Base-by-base conservation (phyloP, 2,888 invertebrate genomes). In the Lasioglossum pauxillum region DNA sequence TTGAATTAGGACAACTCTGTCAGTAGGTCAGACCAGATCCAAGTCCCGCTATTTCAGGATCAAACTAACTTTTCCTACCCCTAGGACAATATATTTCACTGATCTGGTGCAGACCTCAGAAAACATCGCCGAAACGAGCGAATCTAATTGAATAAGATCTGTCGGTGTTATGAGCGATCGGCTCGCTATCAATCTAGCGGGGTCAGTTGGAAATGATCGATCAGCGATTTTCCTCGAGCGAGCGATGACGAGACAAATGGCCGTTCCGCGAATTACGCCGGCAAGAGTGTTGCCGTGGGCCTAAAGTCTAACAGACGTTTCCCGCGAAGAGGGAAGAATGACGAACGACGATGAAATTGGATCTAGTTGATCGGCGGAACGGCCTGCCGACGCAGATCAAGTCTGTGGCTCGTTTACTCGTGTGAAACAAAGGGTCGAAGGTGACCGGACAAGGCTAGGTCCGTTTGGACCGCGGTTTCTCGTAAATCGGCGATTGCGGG, bases 281-380 rank as follows among this genome's bases (percentile, higher is more conserved):
- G n/a, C 46, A 77, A 31, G n/a, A 27, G 23, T 31, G 60, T 44
- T 46, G 44, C 27, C 83, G 53, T 83, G 71, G 67, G 57, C 23
- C 38, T 82, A 35, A 75, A 73, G 72, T 80, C 71, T 82, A 78
- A 71, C 49, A 53, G 67, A 31, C 31, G 67, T 60, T 75, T 35
- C 67, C 67, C 7, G 35, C 60, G 53, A 57, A 57, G 60, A 71
- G 73, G 53, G 38, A 60, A 44, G 75, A 72, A 73, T 84, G 84
- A 89, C 88, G 87, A 90, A 90, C 88, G 87, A 88, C 83, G 80
- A 75, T 71, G 86, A 90, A 92, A 92, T 91, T 90, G 89, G 82
- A 92, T 91, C 87, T 80, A 75, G 78, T 87, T 85, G 79, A 71
- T 77, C 71, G 46, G 81, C 57, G 49, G 78, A 64, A 53, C 44